Evolutionary conservation across 2,888 invertebrate species (phyloP).

Genomic region (Dolichomitus sp.): DNA sequence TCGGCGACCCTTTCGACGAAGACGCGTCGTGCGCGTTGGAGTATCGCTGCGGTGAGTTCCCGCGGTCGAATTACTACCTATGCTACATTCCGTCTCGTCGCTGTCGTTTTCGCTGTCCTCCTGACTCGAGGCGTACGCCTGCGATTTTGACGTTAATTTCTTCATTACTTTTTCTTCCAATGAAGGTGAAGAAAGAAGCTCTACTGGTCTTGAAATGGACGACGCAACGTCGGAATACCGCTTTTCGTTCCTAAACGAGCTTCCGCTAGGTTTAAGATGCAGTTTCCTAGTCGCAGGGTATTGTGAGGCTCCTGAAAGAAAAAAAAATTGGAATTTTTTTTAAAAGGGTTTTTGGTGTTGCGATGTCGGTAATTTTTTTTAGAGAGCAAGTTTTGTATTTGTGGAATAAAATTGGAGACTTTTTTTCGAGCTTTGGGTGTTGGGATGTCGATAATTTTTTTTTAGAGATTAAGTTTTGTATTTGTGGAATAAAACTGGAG

Average conservation of each 20-base stretch:
- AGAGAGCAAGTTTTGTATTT: no score
- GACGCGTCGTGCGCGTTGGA: conserved; percentile 81
- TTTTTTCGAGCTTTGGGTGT: no score
- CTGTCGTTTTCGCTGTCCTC: conserved; percentile 85
- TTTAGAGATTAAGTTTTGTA: no score
- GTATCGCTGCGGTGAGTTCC: conserved; percentile 85
- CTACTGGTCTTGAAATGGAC: background rate
- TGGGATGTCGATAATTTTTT: no score
- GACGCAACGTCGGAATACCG: conserved; percentile 73
- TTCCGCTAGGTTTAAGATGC: conserved; percentile 78
- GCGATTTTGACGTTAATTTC: conserved; percentile 76
- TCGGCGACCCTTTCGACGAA: conserved; percentile 82
- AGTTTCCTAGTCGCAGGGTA: conserved; percentile 74
- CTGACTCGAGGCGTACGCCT: conserved; percentile 82
- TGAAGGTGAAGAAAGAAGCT: background rate
- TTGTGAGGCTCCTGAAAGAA: conserved; percentile 72
- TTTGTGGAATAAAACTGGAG: no score
- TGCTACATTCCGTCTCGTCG: conserved; percentile 85
- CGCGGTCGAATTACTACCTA: conserved; percentile 84
- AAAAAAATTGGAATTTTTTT: background rate
- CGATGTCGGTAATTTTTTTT: no score
- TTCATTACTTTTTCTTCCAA: conserved; percentile 79
- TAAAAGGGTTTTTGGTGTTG: no score
- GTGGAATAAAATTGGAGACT: no score
- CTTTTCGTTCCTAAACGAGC: conserved; percentile 76